Evolutionary conservation across 1,140 invertebrate species (phyloP).

Genomic region (Ephestia elutella): DNA sequence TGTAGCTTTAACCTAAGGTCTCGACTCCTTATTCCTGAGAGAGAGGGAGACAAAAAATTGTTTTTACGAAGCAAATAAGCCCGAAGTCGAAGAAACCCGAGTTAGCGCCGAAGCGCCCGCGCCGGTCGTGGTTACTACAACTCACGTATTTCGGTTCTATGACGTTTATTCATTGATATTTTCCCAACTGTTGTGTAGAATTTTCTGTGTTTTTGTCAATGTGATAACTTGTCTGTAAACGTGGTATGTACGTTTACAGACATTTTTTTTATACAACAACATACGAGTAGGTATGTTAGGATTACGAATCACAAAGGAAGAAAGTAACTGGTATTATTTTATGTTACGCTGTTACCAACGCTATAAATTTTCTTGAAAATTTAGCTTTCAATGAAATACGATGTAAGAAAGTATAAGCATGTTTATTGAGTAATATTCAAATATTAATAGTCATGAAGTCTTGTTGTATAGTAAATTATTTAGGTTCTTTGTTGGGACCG

Average conservation of each 20-base stretch:
- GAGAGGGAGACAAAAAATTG: slow-evolving; percentile 34
- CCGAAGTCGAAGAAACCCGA: slow-evolving; percentile 41
- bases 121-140: slow-evolving; percentile 34
- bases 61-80: slow-evolving; percentile 15
- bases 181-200: slow-evolving; percentile 15
- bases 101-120: slow-evolving; percentile 37
- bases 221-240: too few relatives aligned
- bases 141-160: slow-evolving; percentile 41
- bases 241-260: slow-evolving; percentile 12
- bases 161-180: slow-evolving; percentile 58
- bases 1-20: background rate
- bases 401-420: too few relatives aligned
- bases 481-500: slow-evolving; percentile 43
- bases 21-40: slow-evolving; percentile 25
- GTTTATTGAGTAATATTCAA: too few relatives aligned
- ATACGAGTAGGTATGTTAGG: too few relatives aligned
- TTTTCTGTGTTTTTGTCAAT: too few relatives aligned
- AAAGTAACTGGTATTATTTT: too few relatives aligned
- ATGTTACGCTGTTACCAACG: too few relatives aligned
- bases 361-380: too few relatives aligned
- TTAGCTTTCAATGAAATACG: too few relatives aligned
- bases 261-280: background rate
- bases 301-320: too few relatives aligned
- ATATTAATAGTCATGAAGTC: background rate
- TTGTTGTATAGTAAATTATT: slow-evolving; percentile 11